These are phyloP conservation scores for Bombus pyrosoma DNA, from an alignment of 1,140 invertebrate genomes.

Conservation along the genomic window DNA sequence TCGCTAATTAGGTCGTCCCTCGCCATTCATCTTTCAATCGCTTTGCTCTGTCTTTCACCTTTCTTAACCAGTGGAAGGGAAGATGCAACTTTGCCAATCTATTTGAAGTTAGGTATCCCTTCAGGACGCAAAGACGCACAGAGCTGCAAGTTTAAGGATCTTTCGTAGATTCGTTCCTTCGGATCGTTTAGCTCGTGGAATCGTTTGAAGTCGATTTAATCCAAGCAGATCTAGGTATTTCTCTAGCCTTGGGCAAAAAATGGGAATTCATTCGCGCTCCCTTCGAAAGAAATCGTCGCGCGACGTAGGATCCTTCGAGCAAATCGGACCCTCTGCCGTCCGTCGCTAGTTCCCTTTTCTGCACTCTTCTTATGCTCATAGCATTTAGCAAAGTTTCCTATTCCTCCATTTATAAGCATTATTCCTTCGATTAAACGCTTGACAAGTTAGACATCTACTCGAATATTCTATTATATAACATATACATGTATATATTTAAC, in stretches of 20 bases:
- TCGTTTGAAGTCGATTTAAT: neutral
- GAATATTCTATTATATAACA: neutral
- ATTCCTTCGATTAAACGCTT: neutral
- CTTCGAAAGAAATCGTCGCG: neutral
- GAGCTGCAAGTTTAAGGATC: neutral
- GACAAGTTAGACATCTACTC: neutral
- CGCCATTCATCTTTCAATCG: slow-evolving; percentile 5
- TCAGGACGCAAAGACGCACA: neutral
- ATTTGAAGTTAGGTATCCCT: neutral
- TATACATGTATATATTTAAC: too few relatives aligned
- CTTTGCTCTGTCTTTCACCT: neutral
- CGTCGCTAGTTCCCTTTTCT: neutral
- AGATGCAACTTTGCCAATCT: neutral
- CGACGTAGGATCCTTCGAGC: slow-evolving; percentile 10
- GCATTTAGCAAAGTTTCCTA: neutral
- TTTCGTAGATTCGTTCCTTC: neutral
- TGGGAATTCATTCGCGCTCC: neutral
- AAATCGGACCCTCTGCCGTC: slow-evolving; percentile 25
- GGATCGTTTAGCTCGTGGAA: neutral
- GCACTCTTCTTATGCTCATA: slow-evolving; percentile 36
- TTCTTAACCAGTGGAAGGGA: too few relatives aligned
- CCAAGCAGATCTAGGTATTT: neutral
- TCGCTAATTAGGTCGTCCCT: neutral
- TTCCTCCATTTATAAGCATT: neutral
- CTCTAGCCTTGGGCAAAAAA: neutral